Evolutionary conservation across 2,113 vertebrate genomes (phyloP).

Genomic region (Romanogobio albipinnatus): DNA sequence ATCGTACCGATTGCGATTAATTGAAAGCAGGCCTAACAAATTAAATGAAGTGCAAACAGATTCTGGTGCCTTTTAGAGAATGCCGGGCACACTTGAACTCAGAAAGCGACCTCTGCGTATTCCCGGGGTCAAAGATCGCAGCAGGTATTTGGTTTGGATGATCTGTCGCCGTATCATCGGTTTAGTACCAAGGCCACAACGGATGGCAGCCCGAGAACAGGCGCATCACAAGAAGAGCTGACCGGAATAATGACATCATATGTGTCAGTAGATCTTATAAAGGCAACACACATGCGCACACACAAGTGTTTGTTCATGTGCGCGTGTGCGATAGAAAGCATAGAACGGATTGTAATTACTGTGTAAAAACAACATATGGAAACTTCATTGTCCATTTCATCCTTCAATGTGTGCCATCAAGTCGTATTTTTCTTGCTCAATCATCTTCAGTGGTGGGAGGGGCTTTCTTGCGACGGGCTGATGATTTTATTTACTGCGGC

Average conservation of each 20-base stretch:
- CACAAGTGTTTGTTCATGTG: neutral
- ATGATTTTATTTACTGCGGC: conserved; percentile 64
- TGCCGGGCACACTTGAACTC: neutral
- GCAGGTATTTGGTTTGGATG: conserved; percentile 31
- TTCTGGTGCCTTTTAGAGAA: neutral
- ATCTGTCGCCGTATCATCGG: neutral
- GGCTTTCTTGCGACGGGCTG: conserved; percentile 26
- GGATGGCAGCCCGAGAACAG: neutral
- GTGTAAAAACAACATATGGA: conserved; percentile 89
- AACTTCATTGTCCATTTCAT: conserved; percentile 91
- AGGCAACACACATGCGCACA: neutral
- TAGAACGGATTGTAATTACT: conserved; percentile 87
- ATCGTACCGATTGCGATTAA: conserved; percentile 37
- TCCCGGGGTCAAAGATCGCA: conserved; percentile 35
- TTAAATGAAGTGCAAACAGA: conserved; percentile 37
- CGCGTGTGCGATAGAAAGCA: neutral
- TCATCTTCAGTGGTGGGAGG: conserved; percentile 68
- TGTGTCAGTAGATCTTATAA: conserved; percentile 31
- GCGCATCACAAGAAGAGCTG: neutral
- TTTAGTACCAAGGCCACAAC: neutral
- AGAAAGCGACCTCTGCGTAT: neutral
- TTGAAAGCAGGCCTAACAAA: conserved; percentile 39
- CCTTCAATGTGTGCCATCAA: conserved; percentile 84
- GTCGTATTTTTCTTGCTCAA: conserved; percentile 79
- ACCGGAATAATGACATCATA: conserved; percentile 49